phyloP scores from a whole-genome alignment of 2,113 vertebrate species.

The Xenopus borealis region DNA sequence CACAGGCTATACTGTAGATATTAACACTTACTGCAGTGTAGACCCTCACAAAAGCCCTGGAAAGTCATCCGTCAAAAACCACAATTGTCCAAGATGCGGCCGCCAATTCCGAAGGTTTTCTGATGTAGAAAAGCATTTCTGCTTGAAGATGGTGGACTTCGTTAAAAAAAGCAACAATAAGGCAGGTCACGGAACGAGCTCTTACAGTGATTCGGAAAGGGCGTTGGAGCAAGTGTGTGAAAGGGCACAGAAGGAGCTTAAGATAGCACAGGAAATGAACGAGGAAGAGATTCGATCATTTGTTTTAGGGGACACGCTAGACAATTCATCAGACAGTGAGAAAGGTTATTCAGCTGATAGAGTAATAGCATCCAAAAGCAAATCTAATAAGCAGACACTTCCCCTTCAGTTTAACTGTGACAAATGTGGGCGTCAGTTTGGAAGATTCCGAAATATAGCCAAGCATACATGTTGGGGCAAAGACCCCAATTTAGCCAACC shows the following conservation, averaged over 20 bases:
- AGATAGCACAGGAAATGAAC: neutral
- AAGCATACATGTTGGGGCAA: conserved; percentile 1
- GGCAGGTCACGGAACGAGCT: neutral
- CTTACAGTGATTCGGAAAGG: neutral
- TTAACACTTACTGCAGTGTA: neutral
- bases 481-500: neutral
- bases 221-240: conserved; percentile 18
- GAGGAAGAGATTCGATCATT: neutral
- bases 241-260: conserved; percentile 22
- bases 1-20: neutral
- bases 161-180: neutral
- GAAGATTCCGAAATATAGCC: conserved; percentile 1
- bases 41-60: neutral
- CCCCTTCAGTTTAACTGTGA: conserved; percentile 7
- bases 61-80: neutral
- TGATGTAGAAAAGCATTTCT: conserved; percentile 29
- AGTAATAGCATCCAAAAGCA: neutral
- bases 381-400: neutral
- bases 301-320: neutral
- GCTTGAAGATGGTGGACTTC: conserved; percentile 14
- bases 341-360: neutral
- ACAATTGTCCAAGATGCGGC: conserved; percentile 25
- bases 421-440: conserved; percentile 6
- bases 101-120: conserved; percentile 16
- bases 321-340: neutral